phyloP scores from a whole-genome alignment of 2,797 vertebrate species.

The Myotis vivesi region DNA sequence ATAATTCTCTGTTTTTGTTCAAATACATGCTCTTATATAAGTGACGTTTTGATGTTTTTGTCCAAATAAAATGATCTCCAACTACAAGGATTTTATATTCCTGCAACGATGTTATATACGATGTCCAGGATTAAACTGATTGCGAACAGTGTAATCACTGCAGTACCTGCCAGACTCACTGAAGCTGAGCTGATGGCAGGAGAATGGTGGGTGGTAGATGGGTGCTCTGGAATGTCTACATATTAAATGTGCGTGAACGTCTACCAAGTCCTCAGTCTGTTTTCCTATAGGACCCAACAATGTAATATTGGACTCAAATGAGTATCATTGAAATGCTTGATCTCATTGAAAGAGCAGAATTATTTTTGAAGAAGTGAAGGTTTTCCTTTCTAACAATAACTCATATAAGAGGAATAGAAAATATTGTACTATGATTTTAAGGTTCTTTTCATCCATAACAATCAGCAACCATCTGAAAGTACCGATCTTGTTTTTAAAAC shows the following conservation, averaged over 20 bases:
- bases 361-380: slow-evolving; percentile 45
- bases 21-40: slow-evolving; percentile 2
- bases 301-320: slow-evolving; percentile 24
- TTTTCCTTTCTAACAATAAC: slow-evolving; percentile 36
- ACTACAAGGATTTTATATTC: neutral
- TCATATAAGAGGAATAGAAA: neutral
- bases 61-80: neutral
- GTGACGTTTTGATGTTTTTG: neutral
- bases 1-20: neutral
- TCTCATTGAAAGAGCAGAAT: neutral
- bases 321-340: neutral
- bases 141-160: neutral
- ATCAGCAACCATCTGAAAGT: neutral
- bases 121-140: neutral
- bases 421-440: slow-evolving; percentile 13
- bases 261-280: neutral
- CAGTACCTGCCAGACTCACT: too few species aligned
- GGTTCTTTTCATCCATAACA: slow-evolving; percentile 13
- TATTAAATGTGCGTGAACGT: neutral
- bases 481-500: slow-evolving; percentile 21
- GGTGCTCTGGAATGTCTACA: neutral
- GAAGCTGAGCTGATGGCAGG: neutral
- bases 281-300: neutral
- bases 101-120: neutral
- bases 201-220: neutral